These are phyloP conservation scores for Leontopithecus rosalia DNA, from an alignment of 2,797 vertebrate genomes.

Conservation along the genomic window DNA sequence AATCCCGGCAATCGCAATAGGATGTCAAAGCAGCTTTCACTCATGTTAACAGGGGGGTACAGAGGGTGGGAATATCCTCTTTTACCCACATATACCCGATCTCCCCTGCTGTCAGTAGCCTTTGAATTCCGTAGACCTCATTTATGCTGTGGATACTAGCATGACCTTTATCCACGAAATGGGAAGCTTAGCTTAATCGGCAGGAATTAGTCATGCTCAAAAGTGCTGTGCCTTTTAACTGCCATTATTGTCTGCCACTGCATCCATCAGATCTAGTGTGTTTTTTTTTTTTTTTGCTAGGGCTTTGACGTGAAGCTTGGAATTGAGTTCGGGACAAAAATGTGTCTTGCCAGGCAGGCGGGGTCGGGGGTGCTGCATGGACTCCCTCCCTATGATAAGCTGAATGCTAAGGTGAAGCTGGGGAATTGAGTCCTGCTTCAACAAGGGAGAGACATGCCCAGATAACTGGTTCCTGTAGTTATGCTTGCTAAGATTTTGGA, in stretches of 20 bases:
- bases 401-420: neutral
- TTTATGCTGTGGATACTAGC: neutral
- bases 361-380: neutral
- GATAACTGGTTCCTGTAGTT: neutral
- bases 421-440: neutral
- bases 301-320: neutral
- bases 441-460: neutral
- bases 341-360: neutral
- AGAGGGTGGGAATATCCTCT: neutral
- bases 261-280: neutral
- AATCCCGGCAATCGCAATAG: neutral
- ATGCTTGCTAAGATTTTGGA: neutral
- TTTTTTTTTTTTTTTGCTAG: too few relatives aligned
- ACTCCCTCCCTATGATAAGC: neutral
- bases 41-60: neutral
- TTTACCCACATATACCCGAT: neutral
- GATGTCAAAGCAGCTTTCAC: neutral
- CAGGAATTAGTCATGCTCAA: neutral
- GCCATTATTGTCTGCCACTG: neutral
- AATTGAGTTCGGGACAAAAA: neutral
- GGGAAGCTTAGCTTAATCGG: neutral
- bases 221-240: neutral
- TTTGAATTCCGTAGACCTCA: neutral
- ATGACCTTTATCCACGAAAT: neutral
- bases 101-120: neutral